Percentiles rank a stretch among this genome's conserved stretches.
Evolutionary conservation across 2,113 vertebrate species (phyloP).

Genomic region (Sinocyclocheilus anshuiensis): DNA sequence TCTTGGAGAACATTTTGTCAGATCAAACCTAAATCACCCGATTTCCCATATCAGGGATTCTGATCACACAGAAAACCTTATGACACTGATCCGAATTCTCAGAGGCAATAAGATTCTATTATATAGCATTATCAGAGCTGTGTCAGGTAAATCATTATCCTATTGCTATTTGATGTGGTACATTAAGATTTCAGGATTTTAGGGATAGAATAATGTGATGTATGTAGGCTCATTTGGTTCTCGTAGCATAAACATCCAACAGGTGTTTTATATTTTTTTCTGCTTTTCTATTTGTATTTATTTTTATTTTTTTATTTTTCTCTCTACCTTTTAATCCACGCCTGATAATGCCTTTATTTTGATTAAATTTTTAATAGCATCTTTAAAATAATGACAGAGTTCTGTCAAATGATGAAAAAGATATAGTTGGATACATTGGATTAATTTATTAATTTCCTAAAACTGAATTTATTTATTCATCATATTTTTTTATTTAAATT

Average conservation of each 20-base stretch:
- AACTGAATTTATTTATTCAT: not conserved
- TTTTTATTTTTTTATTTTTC: not conserved
- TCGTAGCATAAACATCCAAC: not conserved
- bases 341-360: not conserved
- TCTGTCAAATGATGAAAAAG: not conserved
- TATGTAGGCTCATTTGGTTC: not conserved
- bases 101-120: not conserved
- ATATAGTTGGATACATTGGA: not conserved
- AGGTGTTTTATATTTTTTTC: not conserved
- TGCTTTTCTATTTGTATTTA: not conserved
- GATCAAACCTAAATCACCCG: not conserved
- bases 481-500: too few species aligned
- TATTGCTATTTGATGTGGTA: not conserved
- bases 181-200: constrained; percentile 1
- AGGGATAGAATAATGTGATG: not conserved
- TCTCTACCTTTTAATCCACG: not conserved
- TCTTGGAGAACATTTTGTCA: not conserved
- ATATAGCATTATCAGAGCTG: not conserved
- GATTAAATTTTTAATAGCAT: not conserved
- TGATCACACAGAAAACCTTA: not conserved
- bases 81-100: not conserved
- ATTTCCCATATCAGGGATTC: constrained; percentile 20
- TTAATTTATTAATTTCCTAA: not conserved
- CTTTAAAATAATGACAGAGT: not conserved
- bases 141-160: not conserved